Percentiles rank a stretch among this genome's conserved stretches.
Evolutionary conservation across 2,113 vertebrate genomes (phyloP).

Genomic region (Callocephalon fimbriatum): DNA sequence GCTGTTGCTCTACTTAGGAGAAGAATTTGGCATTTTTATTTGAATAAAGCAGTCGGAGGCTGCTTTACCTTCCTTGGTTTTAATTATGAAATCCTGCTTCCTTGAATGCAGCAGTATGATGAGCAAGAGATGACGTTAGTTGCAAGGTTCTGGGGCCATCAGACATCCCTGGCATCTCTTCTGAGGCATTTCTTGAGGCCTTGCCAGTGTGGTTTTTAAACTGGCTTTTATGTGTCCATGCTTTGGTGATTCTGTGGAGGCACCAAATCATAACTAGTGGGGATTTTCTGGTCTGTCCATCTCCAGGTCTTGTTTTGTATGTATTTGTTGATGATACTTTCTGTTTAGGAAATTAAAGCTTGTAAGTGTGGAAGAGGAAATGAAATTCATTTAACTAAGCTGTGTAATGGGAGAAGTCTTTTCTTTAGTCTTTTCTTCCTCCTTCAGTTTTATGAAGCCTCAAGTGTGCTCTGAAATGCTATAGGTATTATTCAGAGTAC

Average conservation of each 20-base stretch:
- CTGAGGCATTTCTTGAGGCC: neutral
- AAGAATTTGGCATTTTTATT: neutral
- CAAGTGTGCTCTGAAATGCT: neutral
- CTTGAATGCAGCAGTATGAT: neutral
- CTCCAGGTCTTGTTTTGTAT: neutral
- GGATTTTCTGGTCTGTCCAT: neutral
- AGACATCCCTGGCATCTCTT: neutral
- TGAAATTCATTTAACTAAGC: neutral
- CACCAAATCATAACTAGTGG: neutral
- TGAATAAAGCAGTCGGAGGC: neutral
- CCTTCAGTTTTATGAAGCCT: neutral
- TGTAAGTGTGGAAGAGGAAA: neutral
- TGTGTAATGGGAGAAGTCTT: neutral
- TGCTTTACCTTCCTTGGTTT: neutral
- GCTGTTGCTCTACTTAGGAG: neutral
- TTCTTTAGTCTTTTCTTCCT: neutral
- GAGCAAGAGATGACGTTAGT: neutral
- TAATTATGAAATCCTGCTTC: neutral
- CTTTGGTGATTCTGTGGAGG: neutral
- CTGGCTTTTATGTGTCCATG: neutral
- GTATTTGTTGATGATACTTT: neutral
- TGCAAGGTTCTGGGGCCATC: neutral
- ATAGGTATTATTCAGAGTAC: neutral
- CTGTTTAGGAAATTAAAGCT: neutral
- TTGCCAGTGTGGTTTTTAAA: neutral